Conservation (phyloP, 2,888 invertebrate species). For the Corbicula japonica region DNA sequence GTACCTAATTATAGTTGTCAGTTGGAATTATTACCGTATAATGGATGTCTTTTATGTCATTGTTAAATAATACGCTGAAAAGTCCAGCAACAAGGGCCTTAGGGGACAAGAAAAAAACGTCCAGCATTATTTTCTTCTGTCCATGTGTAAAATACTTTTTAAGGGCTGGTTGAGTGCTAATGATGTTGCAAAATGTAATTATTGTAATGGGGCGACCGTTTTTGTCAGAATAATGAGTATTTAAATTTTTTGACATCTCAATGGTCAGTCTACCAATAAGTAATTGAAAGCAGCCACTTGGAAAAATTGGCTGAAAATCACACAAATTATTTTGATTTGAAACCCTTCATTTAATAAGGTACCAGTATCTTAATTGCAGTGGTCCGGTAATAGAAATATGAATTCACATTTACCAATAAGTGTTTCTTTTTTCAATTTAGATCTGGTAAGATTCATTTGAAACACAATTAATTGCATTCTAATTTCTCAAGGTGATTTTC, state of each 20-base stretch:
- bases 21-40: constrained; percentile 14
- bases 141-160: constrained; percentile 49
- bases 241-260: constrained; percentile 12
- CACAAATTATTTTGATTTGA: too few species aligned
- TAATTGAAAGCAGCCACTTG: too few species aligned
- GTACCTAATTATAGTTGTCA: constrained; percentile 33
- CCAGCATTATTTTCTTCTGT: constrained; percentile 23
- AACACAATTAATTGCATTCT: too few species aligned
- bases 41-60: constrained; percentile 47
- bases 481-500: too few species aligned
- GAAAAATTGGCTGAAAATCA: constrained; percentile 9
- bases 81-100: constrained; percentile 33
- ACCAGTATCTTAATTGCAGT: too few species aligned
- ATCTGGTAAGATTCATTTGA: too few species aligned
- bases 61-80: constrained; percentile 33
- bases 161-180: constrained; percentile 43
- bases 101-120: constrained; percentile 11
- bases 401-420: too few species aligned
- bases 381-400: too few species aligned
- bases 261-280: constrained; percentile 14
- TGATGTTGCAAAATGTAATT: constrained; percentile 50
- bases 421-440: too few species aligned
- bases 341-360: too few species aligned
- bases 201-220: constrained; percentile 11
- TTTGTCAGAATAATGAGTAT: constrained; percentile 23